These are phyloP conservation scores for Magallana angulata DNA, from an alignment of 1,140 invertebrate genomes.

Conservation along the genomic window DNA sequence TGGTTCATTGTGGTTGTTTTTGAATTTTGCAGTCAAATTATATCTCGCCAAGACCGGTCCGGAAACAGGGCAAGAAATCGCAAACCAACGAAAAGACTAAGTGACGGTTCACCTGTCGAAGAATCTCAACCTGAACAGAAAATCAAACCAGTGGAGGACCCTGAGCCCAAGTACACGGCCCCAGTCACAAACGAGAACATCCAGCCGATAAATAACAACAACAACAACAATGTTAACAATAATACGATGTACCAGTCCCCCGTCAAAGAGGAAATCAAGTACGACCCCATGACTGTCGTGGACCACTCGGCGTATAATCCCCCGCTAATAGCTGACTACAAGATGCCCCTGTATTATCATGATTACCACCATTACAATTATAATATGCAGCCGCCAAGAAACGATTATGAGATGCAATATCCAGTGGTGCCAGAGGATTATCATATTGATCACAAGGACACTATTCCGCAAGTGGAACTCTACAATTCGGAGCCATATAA, in stretches of 20 bases:
- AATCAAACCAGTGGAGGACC: slow-evolving; percentile 17
- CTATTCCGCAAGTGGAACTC: slow-evolving; percentile 26
- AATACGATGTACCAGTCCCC: slow-evolving; percentile 30
- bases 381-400: slow-evolving; percentile 24
- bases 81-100: slow-evolving; percentile 32
- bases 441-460: slow-evolving; percentile 6
- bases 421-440: neutral
- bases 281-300: slow-evolving; percentile 33
- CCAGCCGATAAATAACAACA: slow-evolving; percentile 26
- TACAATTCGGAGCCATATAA: slow-evolving; percentile 26
- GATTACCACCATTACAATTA: slow-evolving; percentile 17
- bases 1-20: neutral
- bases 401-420: slow-evolving; percentile 41
- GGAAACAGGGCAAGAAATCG: neutral
- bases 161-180: neutral
- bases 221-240: slow-evolving; percentile 27
- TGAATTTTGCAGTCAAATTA: slow-evolving; percentile 50
- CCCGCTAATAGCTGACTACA: slow-evolving; percentile 10
- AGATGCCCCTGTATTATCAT: slow-evolving; percentile 40
- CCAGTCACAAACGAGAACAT: slow-evolving; percentile 36
- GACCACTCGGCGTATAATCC: slow-evolving; percentile 10
- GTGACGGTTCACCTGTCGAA: slow-evolving; percentile 6
- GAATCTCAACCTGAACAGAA: slow-evolving; percentile 26
- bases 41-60: slow-evolving; percentile 44
- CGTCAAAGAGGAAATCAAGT: slow-evolving; percentile 53